Percentiles rank a stretch among this genome's conserved stretches.
Evolutionary conservation across 2,888 invertebrate genomes (phyloP).

Genomic region (Acanthosoma haemorrhoidale): DNA sequence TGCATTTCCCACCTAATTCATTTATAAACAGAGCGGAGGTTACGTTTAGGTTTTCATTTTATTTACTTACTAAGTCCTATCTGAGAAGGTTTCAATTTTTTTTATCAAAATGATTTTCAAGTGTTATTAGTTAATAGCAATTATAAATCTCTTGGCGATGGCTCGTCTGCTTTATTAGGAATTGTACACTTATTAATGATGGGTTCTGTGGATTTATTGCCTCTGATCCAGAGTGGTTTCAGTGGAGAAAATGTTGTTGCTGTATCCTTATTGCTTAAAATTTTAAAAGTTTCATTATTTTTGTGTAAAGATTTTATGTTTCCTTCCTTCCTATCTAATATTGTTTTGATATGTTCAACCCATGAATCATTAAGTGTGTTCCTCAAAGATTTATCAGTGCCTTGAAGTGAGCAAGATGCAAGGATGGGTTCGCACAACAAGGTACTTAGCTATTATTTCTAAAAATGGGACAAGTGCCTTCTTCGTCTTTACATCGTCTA

Average conservation of each 20-base stretch:
- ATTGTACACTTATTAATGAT: background rate
- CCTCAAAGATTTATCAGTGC: slow-evolving; percentile 22
- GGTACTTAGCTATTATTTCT: slow-evolving; percentile 57
- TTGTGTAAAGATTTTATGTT: background rate
- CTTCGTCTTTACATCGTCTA: slow-evolving; percentile 55
- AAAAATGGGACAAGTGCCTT: slow-evolving; percentile 53
- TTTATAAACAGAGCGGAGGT: background rate
- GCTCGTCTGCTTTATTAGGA: background rate
- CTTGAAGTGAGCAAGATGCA: slow-evolving; percentile 50
- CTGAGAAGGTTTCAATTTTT: background rate
- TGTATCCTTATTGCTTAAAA: slow-evolving; percentile 16
- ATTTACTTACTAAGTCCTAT: slow-evolving; percentile 15
- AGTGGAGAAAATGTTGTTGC: slow-evolving; percentile 13
- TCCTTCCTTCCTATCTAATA: no score
- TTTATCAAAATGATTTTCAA: background rate
- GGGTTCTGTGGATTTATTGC: slow-evolving; percentile 22
- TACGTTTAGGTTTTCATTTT: slow-evolving; percentile 15
- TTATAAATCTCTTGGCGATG: background rate
- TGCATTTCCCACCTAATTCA: background rate
- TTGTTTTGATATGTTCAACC: no score
- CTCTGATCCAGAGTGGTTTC: slow-evolving; percentile 16
- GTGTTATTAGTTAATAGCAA: background rate
- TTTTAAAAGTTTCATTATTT: background rate
- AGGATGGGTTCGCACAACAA: slow-evolving; percentile 51
- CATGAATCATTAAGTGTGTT: no score